phyloP scores from a whole-genome alignment of 2,888 invertebrate species.

The Oligia latruncula region DNA sequence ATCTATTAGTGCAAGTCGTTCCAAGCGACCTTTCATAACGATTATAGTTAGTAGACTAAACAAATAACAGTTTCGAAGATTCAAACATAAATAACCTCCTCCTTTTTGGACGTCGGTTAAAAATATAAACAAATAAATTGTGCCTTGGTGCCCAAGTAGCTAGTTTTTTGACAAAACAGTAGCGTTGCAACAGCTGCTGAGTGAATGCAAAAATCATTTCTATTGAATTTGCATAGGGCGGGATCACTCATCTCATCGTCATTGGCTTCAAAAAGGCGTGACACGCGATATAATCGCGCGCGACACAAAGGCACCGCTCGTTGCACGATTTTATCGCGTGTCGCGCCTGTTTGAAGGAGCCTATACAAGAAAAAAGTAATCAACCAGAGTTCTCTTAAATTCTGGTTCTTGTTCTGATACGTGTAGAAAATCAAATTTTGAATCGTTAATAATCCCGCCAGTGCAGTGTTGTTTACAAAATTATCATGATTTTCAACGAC shows the following conservation, averaged over 20 bases:
- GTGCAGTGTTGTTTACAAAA: background rate
- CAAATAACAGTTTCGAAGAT: conserved; percentile 38
- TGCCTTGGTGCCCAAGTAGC: background rate
- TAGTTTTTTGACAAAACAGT: conserved; percentile 13
- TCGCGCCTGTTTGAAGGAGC: too few species aligned
- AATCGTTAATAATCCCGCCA: background rate
- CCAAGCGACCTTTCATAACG: conserved; percentile 38
- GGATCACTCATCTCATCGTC: background rate
- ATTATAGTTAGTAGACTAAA: conserved; percentile 51
- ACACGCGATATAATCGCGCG: too few species aligned
- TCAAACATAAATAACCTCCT: conserved; percentile 29
- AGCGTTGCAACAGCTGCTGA: conserved; percentile 6
- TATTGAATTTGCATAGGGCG: background rate
- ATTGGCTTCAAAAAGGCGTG: background rate
- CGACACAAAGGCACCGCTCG: too few species aligned
- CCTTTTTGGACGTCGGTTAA: background rate
- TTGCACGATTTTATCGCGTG: too few species aligned
- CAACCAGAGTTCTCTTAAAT: too few species aligned
- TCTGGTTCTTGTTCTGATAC: background rate
- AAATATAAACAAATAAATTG: conserved; percentile 42
- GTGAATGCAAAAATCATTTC: conserved; percentile 4
- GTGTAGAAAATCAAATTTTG: background rate
- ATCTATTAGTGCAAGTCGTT: background rate
- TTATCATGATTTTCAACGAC: background rate
- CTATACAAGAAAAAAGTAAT: background rate